phyloP scores from a whole-genome alignment of 2,797 vertebrate genomes.

The Galagoides demidoff region DNA sequence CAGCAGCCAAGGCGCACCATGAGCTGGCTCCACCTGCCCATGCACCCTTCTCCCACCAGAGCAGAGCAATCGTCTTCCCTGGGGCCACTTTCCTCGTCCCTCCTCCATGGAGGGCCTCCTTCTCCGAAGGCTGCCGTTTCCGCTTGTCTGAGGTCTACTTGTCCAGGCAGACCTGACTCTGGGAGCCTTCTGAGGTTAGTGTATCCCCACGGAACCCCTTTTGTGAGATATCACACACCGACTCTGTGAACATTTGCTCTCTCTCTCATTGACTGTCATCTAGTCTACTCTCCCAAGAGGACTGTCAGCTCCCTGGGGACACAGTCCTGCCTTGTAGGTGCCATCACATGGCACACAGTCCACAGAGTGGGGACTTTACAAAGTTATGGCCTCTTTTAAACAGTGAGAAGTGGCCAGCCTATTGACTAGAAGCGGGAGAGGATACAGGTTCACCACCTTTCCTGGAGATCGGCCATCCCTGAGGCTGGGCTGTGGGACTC shows the following conservation, averaged over 20 bases:
- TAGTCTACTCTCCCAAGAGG: background rate
- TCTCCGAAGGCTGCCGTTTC: background rate
- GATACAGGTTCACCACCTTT: background rate
- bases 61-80: background rate
- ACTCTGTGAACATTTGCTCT: background rate
- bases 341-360: background rate
- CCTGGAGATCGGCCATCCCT: background rate
- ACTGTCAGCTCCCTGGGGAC: background rate
- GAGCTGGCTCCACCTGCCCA: background rate
- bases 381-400: background rate
- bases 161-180: too few relatives aligned
- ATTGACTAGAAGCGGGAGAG: background rate
- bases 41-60: background rate
- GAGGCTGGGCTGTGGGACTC: background rate
- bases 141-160: background rate
- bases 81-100: fast-evolving
- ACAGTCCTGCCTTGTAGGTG: fast-evolving
- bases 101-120: background rate
- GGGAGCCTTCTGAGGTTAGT: background rate
- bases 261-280: background rate
- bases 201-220: fast-evolving
- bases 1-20: background rate
- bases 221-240: too few relatives aligned
- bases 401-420: background rate
- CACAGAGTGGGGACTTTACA: background rate